A percentile compares a stretch with the other conserved stretches of the same genome.
phyloP scores from a whole-genome alignment of 2,113 vertebrate species.

The Mystacornis crossleyi region DNA sequence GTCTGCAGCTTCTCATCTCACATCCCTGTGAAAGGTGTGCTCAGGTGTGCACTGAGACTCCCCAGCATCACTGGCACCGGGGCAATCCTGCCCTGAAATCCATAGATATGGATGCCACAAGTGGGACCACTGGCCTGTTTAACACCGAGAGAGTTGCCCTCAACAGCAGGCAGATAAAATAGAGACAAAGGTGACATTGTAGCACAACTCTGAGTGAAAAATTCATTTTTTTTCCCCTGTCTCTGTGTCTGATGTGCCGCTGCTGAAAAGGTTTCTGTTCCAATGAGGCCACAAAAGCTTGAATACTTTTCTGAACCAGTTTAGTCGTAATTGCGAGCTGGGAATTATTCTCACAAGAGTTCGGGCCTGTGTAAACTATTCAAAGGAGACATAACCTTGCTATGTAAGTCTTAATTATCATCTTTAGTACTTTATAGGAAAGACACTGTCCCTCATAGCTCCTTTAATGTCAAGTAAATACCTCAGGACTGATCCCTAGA shows the following conservation, averaged over 20 bases:
- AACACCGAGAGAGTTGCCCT: not conserved
- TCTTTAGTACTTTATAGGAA: not conserved
- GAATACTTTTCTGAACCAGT: slow-evolving; percentile 31
- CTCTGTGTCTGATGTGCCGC: not conserved
- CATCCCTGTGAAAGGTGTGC: not conserved
- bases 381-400: not conserved
- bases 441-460: not conserved
- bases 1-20: not conserved
- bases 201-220: not conserved
- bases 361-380: not conserved
- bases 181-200: slow-evolving; percentile 24
- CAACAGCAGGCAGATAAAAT: not conserved
- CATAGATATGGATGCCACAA: accelerated
- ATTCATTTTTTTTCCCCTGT: not conserved
- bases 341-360: not conserved
- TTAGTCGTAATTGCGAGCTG: not conserved
- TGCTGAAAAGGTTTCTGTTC: slow-evolving; percentile 10
- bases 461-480: not conserved
- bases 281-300: slow-evolving; percentile 15
- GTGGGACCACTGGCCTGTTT: not conserved
- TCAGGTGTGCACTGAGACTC: not conserved
- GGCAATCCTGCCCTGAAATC: not conserved
- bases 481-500: not conserved
- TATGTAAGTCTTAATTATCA: not conserved
- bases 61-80: accelerated